Percentiles rank a stretch among this genome's conserved stretches.
Conservation (phyloP, 92 coral and sea anemone genomes). For the Paramuricea clavata region DNA sequence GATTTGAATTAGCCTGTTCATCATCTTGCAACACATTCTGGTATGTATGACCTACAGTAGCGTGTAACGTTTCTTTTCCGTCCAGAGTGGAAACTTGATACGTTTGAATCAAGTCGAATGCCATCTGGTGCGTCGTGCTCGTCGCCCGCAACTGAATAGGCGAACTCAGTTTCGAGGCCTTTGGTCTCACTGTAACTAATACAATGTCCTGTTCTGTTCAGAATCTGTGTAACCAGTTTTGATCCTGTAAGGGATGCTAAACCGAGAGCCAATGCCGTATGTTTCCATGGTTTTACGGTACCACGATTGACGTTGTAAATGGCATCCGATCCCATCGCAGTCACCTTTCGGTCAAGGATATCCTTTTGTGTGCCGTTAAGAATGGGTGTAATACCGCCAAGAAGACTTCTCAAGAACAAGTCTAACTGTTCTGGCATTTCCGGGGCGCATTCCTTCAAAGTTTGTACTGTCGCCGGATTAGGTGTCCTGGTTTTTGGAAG, state of each 20-base stretch:
- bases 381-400: conserved; percentile 17
- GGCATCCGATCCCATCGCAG: conserved; percentile 35
- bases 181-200: conserved; percentile 30
- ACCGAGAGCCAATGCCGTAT: conserved; percentile 25
- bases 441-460: conserved; percentile 34
- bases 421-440: conserved; percentile 40
- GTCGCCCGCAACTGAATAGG: conserved; percentile 26
- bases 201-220: conserved; percentile 29
- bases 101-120: conserved; percentile 19
- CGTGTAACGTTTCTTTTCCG: conserved; percentile 34
- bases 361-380: conserved; percentile 9
- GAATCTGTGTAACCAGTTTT: neutral
- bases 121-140: conserved; percentile 34
- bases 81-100: conserved; percentile 32
- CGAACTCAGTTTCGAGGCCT: conserved; percentile 29
- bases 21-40: conserved; percentile 33
- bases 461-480: conserved; percentile 37
- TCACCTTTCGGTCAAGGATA: conserved; percentile 27
- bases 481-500: conserved; percentile 45
- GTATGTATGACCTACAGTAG: conserved; percentile 21
- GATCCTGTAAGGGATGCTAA: conserved; percentile 38
- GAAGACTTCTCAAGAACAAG: conserved; percentile 36
- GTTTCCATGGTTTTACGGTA: conserved; percentile 42
- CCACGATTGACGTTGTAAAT: conserved; percentile 39
- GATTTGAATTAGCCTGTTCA: conserved; percentile 6